phyloP scores from a whole-genome alignment of 37 sponge, comb jelly and placozoan genomes.

The Halichondria panicea region DNA sequence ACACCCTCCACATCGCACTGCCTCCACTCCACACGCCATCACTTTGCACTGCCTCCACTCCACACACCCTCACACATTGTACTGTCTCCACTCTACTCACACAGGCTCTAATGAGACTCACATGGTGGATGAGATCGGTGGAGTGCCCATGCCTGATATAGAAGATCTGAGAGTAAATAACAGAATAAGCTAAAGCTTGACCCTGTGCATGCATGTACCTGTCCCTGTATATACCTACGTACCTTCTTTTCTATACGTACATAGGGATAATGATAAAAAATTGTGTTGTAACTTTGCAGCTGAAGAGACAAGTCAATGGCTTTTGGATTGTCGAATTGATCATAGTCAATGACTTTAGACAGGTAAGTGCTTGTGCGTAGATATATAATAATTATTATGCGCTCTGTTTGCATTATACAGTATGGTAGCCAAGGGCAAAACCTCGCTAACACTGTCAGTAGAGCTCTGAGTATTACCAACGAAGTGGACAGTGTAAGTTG shows the following conservation, averaged over 20 bases:
- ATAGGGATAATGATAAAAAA: too few relatives aligned
- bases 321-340: conserved; percentile 46
- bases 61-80: too few relatives aligned
- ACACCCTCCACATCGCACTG: too few relatives aligned
- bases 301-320: conserved; percentile 36
- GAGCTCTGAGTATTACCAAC: conserved; percentile 32
- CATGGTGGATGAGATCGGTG: too few relatives aligned
- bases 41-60: too few relatives aligned
- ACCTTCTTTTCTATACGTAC: conserved; percentile 16
- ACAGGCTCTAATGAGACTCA: too few relatives aligned
- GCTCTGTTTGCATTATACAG: conserved; percentile 5
- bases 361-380: conserved; percentile 22
- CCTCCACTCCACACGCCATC: too few relatives aligned
- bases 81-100: too few relatives aligned
- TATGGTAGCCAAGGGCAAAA: conserved; percentile 15
- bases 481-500: conserved; percentile 29
- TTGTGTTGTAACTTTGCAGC: conserved; percentile 9
- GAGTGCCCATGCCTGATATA: too few relatives aligned
- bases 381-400: background rate
- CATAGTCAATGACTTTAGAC: conserved; percentile 52
- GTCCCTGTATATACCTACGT: conserved; percentile 21
- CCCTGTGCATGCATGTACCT: conserved; percentile 6
- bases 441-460: conserved; percentile 21
- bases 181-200: too few relatives aligned
- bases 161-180: too few relatives aligned